Percentiles rank a stretch among this genome's conserved stretches.
Evolutionary conservation across 2,113 vertebrate genomes (phyloP).

Genomic region (Chloebia gouldiae): DNA sequence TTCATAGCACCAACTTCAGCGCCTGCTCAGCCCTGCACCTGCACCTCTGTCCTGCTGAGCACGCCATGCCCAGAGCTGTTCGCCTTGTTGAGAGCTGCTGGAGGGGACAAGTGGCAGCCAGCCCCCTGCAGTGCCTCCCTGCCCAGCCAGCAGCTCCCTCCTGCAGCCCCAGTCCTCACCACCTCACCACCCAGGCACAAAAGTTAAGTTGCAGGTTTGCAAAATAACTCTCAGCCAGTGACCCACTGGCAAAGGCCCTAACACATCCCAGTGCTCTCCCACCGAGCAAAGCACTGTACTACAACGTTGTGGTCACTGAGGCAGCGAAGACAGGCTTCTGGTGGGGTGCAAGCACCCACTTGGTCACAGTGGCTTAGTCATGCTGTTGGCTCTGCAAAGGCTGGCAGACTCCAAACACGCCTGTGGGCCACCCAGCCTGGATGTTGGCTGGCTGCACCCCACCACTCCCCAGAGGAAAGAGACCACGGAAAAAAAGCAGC

Average conservation of each 20-base stretch:
- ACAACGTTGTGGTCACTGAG: neutral
- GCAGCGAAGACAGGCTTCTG: neutral
- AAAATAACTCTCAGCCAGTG: neutral
- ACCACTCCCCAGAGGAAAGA: neutral
- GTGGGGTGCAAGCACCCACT: neutral
- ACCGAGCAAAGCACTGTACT: neutral
- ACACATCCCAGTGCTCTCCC: neutral
- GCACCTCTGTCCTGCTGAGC: neutral
- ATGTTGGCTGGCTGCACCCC: neutral
- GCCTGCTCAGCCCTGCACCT: neutral
- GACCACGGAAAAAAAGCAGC: neutral
- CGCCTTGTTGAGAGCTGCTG: neutral
- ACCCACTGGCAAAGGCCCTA: neutral
- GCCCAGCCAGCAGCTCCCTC: neutral
- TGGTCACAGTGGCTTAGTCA: neutral
- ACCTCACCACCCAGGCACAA: neutral
- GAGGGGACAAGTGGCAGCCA: neutral
- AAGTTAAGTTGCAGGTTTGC: neutral
- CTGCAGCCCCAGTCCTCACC: neutral
- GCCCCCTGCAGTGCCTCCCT: neutral
- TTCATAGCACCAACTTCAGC: neutral
- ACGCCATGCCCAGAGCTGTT: neutral
- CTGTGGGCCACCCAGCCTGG: neutral
- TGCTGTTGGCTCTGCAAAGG: neutral
- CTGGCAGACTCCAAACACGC: neutral